Base-by-base conservation (phyloP, 2,888 invertebrate species). In the Phorcus lineatus region DNA sequence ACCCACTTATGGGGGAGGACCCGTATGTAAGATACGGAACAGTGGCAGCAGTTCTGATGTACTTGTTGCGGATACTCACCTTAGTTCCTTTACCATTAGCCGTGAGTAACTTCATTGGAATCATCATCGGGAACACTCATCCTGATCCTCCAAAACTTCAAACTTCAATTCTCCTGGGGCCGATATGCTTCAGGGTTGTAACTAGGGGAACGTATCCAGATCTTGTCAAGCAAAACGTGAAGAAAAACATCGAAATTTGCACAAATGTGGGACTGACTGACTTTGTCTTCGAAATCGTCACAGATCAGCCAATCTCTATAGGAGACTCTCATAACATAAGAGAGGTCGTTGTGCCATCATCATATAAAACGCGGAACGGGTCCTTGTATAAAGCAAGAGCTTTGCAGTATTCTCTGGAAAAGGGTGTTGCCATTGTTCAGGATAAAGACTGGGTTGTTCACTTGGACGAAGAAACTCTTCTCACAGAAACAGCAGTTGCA, bases 361-460 rank as follows among this genome's bases (percentile, higher is more conserved):
- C 81, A 13, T 90, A 90, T 81, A 78, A 78, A 9, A 86, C 90
- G 0, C 47, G 80, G 0, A 86, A 88, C 19, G 86, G 86, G 24
- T 84, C 88, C 1, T 76, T 86, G n/a, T 90, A 86, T 79, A 90
- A 90, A 81, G 90, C 90, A 0, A 80, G 90, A 22, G 90, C 90
- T 13, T 82, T 90, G n/a, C 89, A 90, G 74, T 90, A 89, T 75
- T 90, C 88, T 80, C 82, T 90, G 13, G 89, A 88, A 22, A 81
- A 85, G 16, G 86, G 83, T 16, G 82, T 90, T 0, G 87, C 89
- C 77, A 84, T 88, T 31, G 78, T 91, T 19, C 85, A 85, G 0
- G 87, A 90, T 31, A 87, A 88, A 79, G 91, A 91, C 81, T 91
- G 90, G 90, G 89, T 91, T 28, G 88, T 91, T 1, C 91, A 91